phyloP scores from a whole-genome alignment of 2,113 vertebrate genomes.

The Clarias gariepinus region DNA sequence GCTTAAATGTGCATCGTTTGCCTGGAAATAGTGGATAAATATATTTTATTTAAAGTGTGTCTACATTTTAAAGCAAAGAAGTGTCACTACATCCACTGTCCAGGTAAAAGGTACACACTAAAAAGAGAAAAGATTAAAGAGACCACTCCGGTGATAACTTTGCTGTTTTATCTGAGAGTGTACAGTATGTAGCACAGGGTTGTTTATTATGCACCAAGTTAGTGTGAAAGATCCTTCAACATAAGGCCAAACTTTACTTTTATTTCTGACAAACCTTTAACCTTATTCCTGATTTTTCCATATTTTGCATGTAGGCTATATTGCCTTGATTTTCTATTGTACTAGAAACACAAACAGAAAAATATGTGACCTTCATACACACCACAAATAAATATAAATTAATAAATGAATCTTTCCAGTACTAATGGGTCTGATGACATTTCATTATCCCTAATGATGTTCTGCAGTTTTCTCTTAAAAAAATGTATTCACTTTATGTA shows the following conservation, averaged over 20 bases:
- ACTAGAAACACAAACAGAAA: not conserved
- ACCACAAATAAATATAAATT: not conserved
- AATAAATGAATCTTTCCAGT: not conserved
- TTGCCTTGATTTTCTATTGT: not conserved
- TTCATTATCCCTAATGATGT: not conserved
- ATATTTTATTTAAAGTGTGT: not conserved
- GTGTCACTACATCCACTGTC: not conserved
- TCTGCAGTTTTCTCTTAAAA: not conserved
- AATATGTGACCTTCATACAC: not conserved
- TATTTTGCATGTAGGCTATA: not conserved
- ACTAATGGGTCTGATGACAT: not conserved
- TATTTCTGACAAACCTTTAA: not conserved
- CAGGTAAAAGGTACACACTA: not conserved
- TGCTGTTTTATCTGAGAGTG: not conserved
- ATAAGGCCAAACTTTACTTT: not conserved
- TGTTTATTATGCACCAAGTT: not conserved
- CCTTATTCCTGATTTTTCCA: not conserved
- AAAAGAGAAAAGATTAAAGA: not conserved
- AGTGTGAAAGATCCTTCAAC: not conserved
- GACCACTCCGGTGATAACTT: not conserved
- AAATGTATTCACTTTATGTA: not conserved
- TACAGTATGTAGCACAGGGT: too few relatives aligned
- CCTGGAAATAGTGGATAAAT: not conserved
- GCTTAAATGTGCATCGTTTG: not conserved
- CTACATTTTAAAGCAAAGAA: not conserved